Conservation (phyloP, 30 jellyfish, hydroid and myxozoan species). For the Hydractinia symbiolongicarpus region DNA sequence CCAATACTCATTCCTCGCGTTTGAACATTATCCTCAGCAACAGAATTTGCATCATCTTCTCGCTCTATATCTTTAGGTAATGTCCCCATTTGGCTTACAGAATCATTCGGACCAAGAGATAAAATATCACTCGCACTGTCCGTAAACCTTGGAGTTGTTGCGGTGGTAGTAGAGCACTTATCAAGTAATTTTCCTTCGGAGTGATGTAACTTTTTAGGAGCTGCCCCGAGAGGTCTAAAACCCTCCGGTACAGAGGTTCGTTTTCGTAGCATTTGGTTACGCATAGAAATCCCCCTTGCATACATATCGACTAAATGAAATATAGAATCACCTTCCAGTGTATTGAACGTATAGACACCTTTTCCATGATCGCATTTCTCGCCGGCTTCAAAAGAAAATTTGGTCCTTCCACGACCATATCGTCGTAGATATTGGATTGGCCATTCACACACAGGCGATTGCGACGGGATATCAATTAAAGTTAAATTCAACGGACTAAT, state of each 20-base stretch:
- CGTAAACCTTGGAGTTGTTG: slow-evolving; percentile 20
- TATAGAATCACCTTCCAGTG: slow-evolving; percentile 93
- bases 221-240: slow-evolving; percentile 55
- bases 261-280: slow-evolving; percentile 34
- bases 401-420: slow-evolving; percentile 96
- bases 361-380: slow-evolving; percentile 84
- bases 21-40: background rate
- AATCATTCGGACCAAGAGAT: slow-evolving; percentile 26
- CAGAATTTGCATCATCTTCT: slow-evolving; percentile 16
- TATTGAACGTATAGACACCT: slow-evolving; percentile 94
- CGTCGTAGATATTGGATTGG: slow-evolving; percentile 91
- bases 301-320: slow-evolving; percentile 78
- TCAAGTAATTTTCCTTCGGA: slow-evolving; percentile 90
- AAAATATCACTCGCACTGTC: slow-evolving; percentile 45
- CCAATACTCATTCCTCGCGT: slow-evolving; percentile 40
- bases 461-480: slow-evolving; percentile 62
- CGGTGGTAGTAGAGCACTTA: slow-evolving; percentile 30
- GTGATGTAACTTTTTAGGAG: slow-evolving; percentile 56
- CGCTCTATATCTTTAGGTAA: slow-evolving; percentile 16
- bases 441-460: slow-evolving; percentile 81
- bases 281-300: slow-evolving; percentile 74
- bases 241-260: slow-evolving; percentile 72
- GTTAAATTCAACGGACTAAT: slow-evolving; percentile 55
- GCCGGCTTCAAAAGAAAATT: slow-evolving; percentile 95
- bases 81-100: slow-evolving; percentile 40